Evolutionary conservation across 2,888 invertebrate species (phyloP), one percentile per base, ranked within the genome.

Genomic region (Phlogophora meticulosa): DNA sequence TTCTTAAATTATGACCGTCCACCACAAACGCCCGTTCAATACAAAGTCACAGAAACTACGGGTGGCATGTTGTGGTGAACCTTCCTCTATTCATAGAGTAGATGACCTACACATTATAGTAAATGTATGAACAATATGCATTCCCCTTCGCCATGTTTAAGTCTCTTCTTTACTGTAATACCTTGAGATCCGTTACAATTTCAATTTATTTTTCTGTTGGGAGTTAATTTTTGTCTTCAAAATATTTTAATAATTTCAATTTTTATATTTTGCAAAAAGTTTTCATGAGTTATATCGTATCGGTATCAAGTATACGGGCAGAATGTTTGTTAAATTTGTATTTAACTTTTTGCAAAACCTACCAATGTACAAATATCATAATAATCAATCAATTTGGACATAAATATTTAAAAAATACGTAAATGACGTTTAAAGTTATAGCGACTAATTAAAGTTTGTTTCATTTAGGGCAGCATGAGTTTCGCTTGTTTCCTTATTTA

Each of bases 391-490:
- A 52, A 76, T 63, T 74, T 67, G 71, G 53, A 72, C 65, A 62
- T 63, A 28, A 68, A 56, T 51, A 69, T 15, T n/a, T 20, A 20
- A 38, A 60, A 74, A 60, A 51, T 55, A 56, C 56, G 43, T 60
- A 61, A 43, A 58, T 43, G 20, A 49, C 28, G 67, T 60, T 67
- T 58, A 51, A 69, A 70, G 20, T 52, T 36, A 65, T 49, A 65
- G 57, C 56, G 63, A 82, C 63, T 65, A 73, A 75, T 61, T 74
- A 71, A 76, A 76, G 78, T 83, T 83, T 76, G 81, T 87, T 90
- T 89, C 28, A 85, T 89, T 91, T 88, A 87, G 88, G 87, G 92
- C 93, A 88, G 94, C 94, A 94, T 94, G 94, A 84, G 68, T 86
- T 79, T 63, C 83, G 94, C 94, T 94, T 94, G 78, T 90, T 91